Conservation (phyloP, 2,113 vertebrate species). For the Hippocampus guttulatus region DNA sequence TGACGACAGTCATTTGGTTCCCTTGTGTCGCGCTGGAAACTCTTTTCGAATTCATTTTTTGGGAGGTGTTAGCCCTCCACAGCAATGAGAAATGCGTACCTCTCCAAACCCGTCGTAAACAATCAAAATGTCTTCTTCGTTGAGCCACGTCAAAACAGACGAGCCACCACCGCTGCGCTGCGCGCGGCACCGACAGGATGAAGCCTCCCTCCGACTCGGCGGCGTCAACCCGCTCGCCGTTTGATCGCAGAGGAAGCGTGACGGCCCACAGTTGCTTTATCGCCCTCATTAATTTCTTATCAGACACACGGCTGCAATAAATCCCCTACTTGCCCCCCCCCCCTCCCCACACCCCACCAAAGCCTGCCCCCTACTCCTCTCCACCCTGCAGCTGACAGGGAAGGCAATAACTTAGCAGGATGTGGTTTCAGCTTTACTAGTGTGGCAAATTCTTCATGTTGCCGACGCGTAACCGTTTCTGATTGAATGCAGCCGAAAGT, state of each 20-base stretch:
- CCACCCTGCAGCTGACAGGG: slow-evolving; percentile 9
- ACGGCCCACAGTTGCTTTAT: slow-evolving; percentile 39
- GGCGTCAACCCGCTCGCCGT: slow-evolving; percentile 18
- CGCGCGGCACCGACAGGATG: slow-evolving; percentile 11
- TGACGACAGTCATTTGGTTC: neutral
- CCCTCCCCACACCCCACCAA: neutral
- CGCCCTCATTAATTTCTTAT: slow-evolving; percentile 45
- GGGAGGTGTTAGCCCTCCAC: neutral
- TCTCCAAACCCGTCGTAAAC: neutral
- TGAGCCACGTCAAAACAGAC: neutral
- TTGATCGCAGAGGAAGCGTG: slow-evolving; percentile 44
- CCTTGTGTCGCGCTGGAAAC: neutral
- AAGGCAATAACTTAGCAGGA: slow-evolving; percentile 37
- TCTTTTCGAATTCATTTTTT: neutral
- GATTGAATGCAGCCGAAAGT: slow-evolving; percentile 10
- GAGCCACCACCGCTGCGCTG: neutral
- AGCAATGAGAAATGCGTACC: neutral
- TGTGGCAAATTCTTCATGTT: slow-evolving; percentile 2
- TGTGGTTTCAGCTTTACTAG: slow-evolving; percentile 20
- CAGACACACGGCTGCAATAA: slow-evolving; percentile 28
- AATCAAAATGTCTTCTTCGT: neutral
- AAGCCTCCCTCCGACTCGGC: slow-evolving; percentile 31
- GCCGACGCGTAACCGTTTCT: neutral
- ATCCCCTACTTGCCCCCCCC: neutral
- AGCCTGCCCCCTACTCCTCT: neutral